Percentiles rank a stretch among this genome's conserved stretches.
Conservation (phyloP, 2,888 invertebrate species). For the Thumatha senex region DNA sequence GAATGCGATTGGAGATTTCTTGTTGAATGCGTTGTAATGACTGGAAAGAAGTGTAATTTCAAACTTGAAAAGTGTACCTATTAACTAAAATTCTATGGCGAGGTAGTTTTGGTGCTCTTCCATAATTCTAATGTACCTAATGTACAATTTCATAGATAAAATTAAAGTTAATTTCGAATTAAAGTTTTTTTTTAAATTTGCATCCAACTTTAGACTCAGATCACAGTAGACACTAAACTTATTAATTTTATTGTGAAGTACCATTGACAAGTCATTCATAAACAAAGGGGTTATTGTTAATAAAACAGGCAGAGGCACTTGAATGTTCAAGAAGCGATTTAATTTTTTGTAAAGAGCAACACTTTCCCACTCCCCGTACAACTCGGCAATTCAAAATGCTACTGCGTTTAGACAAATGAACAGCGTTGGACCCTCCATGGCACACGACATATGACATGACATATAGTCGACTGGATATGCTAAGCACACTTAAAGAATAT, state of each 20-base stretch:
- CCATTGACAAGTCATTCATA: slow-evolving; percentile 47
- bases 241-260: slow-evolving; percentile 29
- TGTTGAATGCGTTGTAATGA: slow-evolving; percentile 39
- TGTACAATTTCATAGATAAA: too few relatives aligned
- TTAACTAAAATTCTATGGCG: slow-evolving; percentile 43
- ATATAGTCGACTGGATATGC: slow-evolving; percentile 30
- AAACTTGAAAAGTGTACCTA: slow-evolving; percentile 52
- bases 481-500: slow-evolving; percentile 9
- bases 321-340: slow-evolving; percentile 64
- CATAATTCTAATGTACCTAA: too few relatives aligned
- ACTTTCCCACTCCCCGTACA: slow-evolving; percentile 73
- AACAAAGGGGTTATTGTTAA: slow-evolving; percentile 59
- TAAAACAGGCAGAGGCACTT: slow-evolving; percentile 51
- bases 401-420: slow-evolving; percentile 82
- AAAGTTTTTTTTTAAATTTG: too few relatives aligned
- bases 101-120: slow-evolving; percentile 8
- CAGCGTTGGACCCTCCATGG: slow-evolving; percentile 73
- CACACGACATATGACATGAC: slow-evolving; percentile 57
- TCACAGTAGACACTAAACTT: background rate
- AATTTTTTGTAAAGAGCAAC: slow-evolving; percentile 81
- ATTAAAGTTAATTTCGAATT: too few relatives aligned
- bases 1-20: slow-evolving; percentile 43
- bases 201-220: background rate
- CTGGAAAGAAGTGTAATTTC: slow-evolving; percentile 48
- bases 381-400: slow-evolving; percentile 65